Base-by-base conservation (phyloP, 2,888 invertebrate genomes). In the Linnaemya tessellans region DNA sequence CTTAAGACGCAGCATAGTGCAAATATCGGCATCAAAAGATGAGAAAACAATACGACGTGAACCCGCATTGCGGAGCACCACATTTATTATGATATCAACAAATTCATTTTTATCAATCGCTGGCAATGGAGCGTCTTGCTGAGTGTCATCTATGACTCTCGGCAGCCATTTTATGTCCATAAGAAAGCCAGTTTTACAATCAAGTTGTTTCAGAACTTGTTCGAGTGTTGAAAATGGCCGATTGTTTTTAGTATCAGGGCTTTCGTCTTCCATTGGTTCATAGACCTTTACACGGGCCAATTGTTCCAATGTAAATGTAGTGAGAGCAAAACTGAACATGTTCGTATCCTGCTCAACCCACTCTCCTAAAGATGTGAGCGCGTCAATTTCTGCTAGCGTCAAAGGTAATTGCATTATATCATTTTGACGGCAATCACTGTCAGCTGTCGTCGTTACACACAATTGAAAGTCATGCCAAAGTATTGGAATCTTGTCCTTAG, bases 111-210 rank as follows among this genome's bases (percentile, higher is more conserved):
- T 94, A 92, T 99, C 98, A 89, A 96, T 46, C 13, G 64, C 49
- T 8, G 41, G 49, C 0, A 11, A 13, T 11, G 60, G 41, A 20
- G 43, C 5, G 13, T 70, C 64, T 51, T 81, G 73, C 8, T 46
- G 25, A 4, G 3, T 20, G 2, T 73, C 68, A 0, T 67, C 46
- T 15, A n/a, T 8, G 71, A 96, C 91, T 89, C 96, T 95, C 96
- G 98, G 97, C 0, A 97, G 97, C 96, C 98, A 98, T 92, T 99
- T 99, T 75, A 99, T 94, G 93, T 99, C 99, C 82, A 99, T 95
- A 92, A 98, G 98, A 91, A 98, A 98, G 1, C 98, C 98, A 64
- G 97, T 96, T 90, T 96, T 95, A 1, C 93, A 93, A 89, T 97
- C 96, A 35, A 99, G 94, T 65, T 94, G 94, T 88, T 96, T 95